Evolutionary conservation across 64 coral and sea anemone genomes (phyloP).

Genomic region (Trachythela sp.): DNA sequence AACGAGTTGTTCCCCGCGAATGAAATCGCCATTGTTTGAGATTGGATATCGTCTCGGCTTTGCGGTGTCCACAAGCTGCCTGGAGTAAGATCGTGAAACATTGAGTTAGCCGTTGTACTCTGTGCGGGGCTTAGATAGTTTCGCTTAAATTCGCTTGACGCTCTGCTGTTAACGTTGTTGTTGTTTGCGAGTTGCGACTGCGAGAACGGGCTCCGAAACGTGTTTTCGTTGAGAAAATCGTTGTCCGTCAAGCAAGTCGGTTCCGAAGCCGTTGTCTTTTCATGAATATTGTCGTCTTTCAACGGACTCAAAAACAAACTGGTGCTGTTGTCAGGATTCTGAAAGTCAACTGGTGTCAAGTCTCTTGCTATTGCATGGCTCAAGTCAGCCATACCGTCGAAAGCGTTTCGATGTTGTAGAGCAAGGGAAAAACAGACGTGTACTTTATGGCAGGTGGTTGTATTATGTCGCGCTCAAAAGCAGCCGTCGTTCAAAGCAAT

Average conservation of each 20-base stretch:
- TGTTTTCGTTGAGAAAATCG: slow-evolving; percentile 8
- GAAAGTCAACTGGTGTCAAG: slow-evolving; percentile 17
- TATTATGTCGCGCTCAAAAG: neutral
- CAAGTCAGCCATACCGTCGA: neutral
- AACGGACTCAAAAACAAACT: slow-evolving; percentile 27
- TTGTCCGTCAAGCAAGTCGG: neutral
- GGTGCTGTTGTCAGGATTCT: slow-evolving; percentile 7
- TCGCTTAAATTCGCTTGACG: neutral
- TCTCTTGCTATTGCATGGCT: neutral
- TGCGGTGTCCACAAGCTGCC: slow-evolving; percentile 3
- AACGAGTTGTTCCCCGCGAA: neutral
- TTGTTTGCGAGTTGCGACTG: neutral
- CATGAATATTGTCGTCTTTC: slow-evolving; percentile 12
- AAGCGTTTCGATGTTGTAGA: neutral
- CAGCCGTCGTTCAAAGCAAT: neutral
- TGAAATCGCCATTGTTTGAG: slow-evolving; percentile 8
- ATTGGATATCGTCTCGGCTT: neutral
- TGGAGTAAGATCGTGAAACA: slow-evolving; percentile 32
- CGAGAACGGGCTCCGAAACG: neutral
- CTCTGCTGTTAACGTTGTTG: neutral
- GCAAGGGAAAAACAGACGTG: neutral
- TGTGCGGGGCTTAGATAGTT: neutral
- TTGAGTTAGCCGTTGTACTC: neutral
- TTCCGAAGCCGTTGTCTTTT: slow-evolving; percentile 1
- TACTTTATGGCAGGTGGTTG: neutral